Base-by-base conservation (phyloP, 2,113 vertebrate species). In the Egretta garzetta region DNA sequence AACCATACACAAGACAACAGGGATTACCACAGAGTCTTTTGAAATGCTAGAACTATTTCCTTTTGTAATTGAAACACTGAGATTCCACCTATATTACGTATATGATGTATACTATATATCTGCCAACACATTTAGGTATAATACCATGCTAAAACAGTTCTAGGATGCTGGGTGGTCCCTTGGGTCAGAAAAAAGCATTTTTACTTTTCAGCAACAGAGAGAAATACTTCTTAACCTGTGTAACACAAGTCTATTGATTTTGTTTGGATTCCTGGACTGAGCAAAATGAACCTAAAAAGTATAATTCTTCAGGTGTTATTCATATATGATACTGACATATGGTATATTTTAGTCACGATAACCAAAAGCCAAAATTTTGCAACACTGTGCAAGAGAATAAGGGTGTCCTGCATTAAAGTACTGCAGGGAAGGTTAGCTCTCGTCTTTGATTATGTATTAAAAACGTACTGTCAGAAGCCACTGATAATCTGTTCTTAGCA, bases 321-420 rank as follows among this genome's bases (percentile, higher is more conserved):
- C 18, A 41, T 16, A 23, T 8, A 39, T 7, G 5, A 39, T 17
- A 56, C 5, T 3, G 1, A 50, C 6, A 60, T 12, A 49, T 0
- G 3, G 32, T 28, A 43, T 20, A 49, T 91, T 88, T 41, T n/a
- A 77, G 39, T 37, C 39, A 70, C 17, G 23, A 11, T 15, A 71
- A 56, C 13, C 2, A 3, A 79, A 92, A 85, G 17, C 8, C 17
- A 70, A 47, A 52, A 43, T 66, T 77, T 88, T 85, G 33, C 76
- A 66, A 20, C 3, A 7, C 17, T 28, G 9, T 33, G 30, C 59
- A 68, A 43, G 41, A 77, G 27, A 39, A 60, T 14, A 49, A 2
- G 2, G 12, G 9, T 33, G 27, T 39, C 35, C 7, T 45, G 22
- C 35, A 39, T 8, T 68, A 30, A 72, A 52, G 35, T 22, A 16